Percentiles rank a stretch among this genome's conserved stretches.
These are phyloP conservation scores for Anthopleura xanthogrammica DNA, from an alignment of 92 coral and sea anemone genomes.

Conservation along the genomic window DNA sequence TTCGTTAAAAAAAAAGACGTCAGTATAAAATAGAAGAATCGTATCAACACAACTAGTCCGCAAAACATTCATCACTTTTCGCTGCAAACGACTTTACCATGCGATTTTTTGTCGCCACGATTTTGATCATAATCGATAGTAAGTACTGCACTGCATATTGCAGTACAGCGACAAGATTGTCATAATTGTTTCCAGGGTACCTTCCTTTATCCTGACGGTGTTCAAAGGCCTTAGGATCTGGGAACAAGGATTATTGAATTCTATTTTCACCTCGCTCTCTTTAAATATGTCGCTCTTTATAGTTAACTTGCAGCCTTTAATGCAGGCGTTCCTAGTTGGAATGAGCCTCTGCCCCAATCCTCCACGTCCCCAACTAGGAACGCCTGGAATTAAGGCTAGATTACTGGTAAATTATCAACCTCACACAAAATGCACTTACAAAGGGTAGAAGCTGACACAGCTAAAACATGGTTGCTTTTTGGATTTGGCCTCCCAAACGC, in stretches of 20 bases:
- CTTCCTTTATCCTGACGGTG: too few species aligned
- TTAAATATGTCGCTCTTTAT: too few species aligned
- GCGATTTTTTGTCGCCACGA: not conserved
- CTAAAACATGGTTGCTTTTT: constrained; percentile 45
- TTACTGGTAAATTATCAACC: too few species aligned
- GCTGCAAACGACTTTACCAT: not conserved
- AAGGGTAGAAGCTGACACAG: constrained; percentile 80
- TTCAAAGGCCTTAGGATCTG: too few species aligned
- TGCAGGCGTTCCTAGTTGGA: not conserved
- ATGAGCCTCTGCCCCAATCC: too few species aligned
- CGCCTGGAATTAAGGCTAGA: not conserved
- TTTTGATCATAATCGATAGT: not conserved
- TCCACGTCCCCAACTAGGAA: not conserved
- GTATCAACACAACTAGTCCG: too few species aligned
- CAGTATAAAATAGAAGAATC: not conserved
- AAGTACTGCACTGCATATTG: too few species aligned
- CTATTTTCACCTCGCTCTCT: too few species aligned
- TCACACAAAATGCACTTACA: constrained; percentile 42
- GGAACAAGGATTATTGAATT: too few species aligned
- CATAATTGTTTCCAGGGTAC: not conserved
- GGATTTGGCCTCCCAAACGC: constrained; percentile 81
- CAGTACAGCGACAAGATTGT: not conserved
- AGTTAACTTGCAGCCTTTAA: too few species aligned
- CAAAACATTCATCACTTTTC: too few species aligned
- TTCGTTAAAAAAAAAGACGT: not conserved